phyloP scores from a whole-genome alignment of 2,888 invertebrate species.

The Ptychoptera contaminata region DNA sequence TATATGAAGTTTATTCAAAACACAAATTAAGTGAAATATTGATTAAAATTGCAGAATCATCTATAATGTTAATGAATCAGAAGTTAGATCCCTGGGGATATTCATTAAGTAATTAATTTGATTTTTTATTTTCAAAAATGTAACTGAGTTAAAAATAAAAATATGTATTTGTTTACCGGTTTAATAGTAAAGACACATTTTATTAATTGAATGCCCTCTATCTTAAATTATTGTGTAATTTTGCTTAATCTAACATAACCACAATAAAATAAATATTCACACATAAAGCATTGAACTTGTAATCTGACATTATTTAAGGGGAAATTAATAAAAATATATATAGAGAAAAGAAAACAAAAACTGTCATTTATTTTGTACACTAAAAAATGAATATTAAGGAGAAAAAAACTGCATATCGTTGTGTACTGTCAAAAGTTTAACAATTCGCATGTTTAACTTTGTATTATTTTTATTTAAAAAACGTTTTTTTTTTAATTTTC shows the following conservation, averaged over 20 bases:
- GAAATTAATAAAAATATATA: too few relatives aligned
- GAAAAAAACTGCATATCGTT: conserved; percentile 3
- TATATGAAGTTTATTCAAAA: conserved; percentile 70
- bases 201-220: too few relatives aligned
- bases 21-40: conserved; percentile 62
- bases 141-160: not conserved
- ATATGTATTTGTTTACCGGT: not conserved
- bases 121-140: too few relatives aligned
- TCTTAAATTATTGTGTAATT: too few relatives aligned
- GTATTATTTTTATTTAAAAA: too few relatives aligned
- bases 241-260: too few relatives aligned
- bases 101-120: conserved; percentile 21
- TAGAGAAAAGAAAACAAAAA: not conserved
- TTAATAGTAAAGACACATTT: too few relatives aligned
- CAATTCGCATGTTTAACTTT: conserved; percentile 1
- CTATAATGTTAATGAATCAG: conserved; percentile 54
- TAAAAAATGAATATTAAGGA: too few relatives aligned
- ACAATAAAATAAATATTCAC: too few relatives aligned
- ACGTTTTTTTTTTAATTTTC: too few relatives aligned
- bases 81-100: conserved; percentile 75
- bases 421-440: conserved; percentile 2
- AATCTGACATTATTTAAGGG: too few relatives aligned
- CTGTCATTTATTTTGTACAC: not conserved
- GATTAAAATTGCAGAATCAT: conserved; percentile 62
- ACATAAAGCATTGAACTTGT: too few relatives aligned